Base-by-base conservation (phyloP, 2,113 vertebrate genomes). In the Arvicanthis niloticus region DNA sequence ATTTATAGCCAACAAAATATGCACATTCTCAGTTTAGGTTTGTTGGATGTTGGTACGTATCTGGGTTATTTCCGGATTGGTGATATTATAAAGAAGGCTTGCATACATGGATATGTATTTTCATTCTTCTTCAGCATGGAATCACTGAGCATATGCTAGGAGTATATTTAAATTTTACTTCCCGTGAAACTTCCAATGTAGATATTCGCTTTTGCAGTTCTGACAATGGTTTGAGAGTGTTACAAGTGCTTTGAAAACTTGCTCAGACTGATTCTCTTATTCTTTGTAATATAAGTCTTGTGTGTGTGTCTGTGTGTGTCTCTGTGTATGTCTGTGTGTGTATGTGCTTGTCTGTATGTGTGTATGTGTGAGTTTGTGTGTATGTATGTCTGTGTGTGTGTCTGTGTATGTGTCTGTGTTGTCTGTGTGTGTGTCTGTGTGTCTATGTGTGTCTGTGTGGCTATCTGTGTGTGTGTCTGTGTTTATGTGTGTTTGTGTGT, bases 51-150 rank as follows among this genome's bases (percentile, higher is more conserved):
- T 67, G 24, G 22, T 42, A 5, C 56, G 17, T 29, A 42, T 68
- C 62, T 91, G n/a, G 77, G 37, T 67, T 81, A 78, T 76, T 95
- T 91, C 93, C 88, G 72, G 51, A 26, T 67, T 86, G 77, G 51
- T 45, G 5, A 19, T 37, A 10, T 22, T 12, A 60, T 22, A 34
- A 87, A 60, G 34, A 91, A 82, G 12, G 45, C 24, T 81, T 24
- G 19, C 72, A 65, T 45, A 58, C 88, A 21, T n/a, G 15, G 8
- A 91, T 13, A 48, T 34, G 51, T 58, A 53, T 75, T 72, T 91
- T 94, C 68, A 75, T n/a, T 93, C 89, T 42, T 87, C 68, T 90
- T 51, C 37, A 70, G 31, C 31, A 37, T 68, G 76, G 88, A 94
- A 89, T n/a, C 53, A 17, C 53, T 42, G 12, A 26, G n/a, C 80